Conservation (phyloP, 2,113 vertebrate species). For the Opisthocomus hoazin region DNA sequence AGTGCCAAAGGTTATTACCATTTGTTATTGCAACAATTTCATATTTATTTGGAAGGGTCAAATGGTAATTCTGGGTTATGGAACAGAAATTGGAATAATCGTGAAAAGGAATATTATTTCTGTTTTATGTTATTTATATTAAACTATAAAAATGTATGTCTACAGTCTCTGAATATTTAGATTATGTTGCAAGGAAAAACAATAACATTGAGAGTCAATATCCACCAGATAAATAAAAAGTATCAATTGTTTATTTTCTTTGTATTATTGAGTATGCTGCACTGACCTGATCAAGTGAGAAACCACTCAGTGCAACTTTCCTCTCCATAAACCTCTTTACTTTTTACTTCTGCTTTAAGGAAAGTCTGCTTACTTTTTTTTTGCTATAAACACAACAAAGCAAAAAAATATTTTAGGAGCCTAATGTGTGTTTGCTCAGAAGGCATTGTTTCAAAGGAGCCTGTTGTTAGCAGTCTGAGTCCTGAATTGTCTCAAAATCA, state of each 20-base stretch:
- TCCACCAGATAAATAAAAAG: neutral
- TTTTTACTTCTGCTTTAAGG: neutral
- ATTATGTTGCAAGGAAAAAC: neutral
- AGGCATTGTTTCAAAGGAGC: neutral
- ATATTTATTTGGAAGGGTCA: neutral
- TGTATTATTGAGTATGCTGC: neutral
- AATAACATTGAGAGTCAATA: neutral
- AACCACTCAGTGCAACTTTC: neutral
- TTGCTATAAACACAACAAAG: neutral
- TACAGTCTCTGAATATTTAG: neutral
- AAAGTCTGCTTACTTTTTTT: neutral
- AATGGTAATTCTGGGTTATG: neutral
- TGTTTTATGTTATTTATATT: neutral
- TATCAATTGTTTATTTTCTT: neutral
- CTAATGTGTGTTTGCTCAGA: too few relatives aligned
- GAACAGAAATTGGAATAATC: neutral
- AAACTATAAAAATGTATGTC: neutral
- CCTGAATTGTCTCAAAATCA: neutral
- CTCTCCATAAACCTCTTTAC: neutral
- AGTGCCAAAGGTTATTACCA: neutral
- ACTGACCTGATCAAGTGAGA: neutral
- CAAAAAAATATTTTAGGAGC: too few relatives aligned
- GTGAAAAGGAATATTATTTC: neutral
- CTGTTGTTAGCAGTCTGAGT: neutral
- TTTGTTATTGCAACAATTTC: neutral